phyloP scores from a whole-genome alignment of 1,140 invertebrate species.

The Drosophila nigrodunni region DNA sequence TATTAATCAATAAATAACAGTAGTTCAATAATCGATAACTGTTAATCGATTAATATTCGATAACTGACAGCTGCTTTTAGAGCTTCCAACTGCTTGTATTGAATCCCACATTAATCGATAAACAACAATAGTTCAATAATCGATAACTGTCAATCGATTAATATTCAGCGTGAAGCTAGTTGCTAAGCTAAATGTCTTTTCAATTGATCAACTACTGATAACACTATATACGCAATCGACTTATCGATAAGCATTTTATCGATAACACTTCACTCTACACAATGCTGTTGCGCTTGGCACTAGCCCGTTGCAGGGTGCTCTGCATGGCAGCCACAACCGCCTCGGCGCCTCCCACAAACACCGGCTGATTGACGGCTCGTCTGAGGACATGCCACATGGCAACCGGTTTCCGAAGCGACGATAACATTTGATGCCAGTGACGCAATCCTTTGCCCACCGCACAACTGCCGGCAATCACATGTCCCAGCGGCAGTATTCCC shows the following conservation, averaged over 20 bases:
- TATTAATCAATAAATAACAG: too few relatives aligned
- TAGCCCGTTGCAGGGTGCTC: conserved; percentile 64
- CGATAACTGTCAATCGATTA: too few relatives aligned
- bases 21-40: too few relatives aligned
- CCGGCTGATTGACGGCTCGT: conserved; percentile 74
- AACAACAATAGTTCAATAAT: too few relatives aligned
- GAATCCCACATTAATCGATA: too few relatives aligned
- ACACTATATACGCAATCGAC: neutral
- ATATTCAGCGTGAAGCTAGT: too few relatives aligned
- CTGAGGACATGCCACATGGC: conserved; percentile 94
- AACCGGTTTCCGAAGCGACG: conserved; percentile 91
- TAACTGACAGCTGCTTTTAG: too few relatives aligned
- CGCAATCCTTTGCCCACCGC: conserved; percentile 89
- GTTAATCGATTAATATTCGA: too few relatives aligned
- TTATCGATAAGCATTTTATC: neutral
- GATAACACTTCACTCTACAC: conserved; percentile 44
- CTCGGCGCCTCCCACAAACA: conserved; percentile 77
- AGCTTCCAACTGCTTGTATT: too few relatives aligned
- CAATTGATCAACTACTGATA: too few relatives aligned
- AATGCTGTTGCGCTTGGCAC: conserved; percentile 79
- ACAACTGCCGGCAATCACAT: conserved; percentile 90
- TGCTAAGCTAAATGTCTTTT: too few relatives aligned
- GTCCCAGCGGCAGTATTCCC: conserved; percentile 88
- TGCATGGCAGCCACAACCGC: conserved; percentile 80
- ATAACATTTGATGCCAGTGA: conserved; percentile 94